A percentile compares a stretch with the other conserved stretches of the same genome.
Evolutionary conservation across 2,888 invertebrate genomes (phyloP).

Genomic region (Amorpha juglandis): DNA sequence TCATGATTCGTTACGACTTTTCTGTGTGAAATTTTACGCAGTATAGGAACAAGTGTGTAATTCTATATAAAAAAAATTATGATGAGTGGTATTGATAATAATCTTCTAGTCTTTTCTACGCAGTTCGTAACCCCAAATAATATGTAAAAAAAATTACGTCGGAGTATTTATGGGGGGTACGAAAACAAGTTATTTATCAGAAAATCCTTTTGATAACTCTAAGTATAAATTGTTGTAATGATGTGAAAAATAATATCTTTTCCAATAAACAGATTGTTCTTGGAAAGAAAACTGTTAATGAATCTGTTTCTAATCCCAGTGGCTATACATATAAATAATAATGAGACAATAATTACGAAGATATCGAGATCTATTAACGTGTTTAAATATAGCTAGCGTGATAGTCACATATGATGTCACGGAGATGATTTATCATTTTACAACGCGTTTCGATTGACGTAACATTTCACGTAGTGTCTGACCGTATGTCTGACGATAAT

Average conservation of each 20-base stretch:
- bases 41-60: too few species aligned
- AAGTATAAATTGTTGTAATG: background rate
- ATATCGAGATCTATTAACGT: background rate
- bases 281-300: background rate
- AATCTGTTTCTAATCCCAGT: too few species aligned
- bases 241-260: background rate
- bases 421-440: background rate
- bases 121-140: background rate
- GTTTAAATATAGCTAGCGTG: too few species aligned
- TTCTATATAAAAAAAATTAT: too few species aligned
- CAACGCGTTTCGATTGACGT: slow-evolving; percentile 7
- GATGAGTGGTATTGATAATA: background rate
- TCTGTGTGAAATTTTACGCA: background rate
- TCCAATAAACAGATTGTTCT: background rate
- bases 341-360: background rate
- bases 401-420: background rate
- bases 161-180: background rate
- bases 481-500: background rate
- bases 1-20: slow-evolving; percentile 11
- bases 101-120: background rate
- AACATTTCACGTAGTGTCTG: background rate
- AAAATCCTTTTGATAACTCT: background rate
- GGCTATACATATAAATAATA: background rate
- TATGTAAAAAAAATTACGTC: background rate
- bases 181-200: background rate